Evolutionary conservation across 2,113 vertebrate genomes (phyloP).

Genomic region (Odocoileus virginianus): DNA sequence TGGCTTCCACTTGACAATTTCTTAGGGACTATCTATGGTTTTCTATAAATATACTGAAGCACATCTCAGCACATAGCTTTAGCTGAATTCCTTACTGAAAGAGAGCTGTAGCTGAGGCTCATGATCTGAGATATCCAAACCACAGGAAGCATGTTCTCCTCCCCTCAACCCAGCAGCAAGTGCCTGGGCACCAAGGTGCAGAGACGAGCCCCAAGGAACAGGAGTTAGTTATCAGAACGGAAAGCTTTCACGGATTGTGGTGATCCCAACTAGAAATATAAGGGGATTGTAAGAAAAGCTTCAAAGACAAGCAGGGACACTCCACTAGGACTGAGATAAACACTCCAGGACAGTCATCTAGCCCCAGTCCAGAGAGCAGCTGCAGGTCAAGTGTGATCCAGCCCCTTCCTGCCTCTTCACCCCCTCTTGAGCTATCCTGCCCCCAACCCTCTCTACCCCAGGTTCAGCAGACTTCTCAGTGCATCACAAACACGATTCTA

Average conservation of each 20-base stretch:
- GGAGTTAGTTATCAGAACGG: background rate
- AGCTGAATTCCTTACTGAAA: background rate
- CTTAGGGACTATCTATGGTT: background rate
- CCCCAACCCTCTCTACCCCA: background rate
- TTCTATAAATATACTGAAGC: background rate
- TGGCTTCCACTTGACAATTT: background rate
- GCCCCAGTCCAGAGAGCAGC: background rate
- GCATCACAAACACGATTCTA: background rate
- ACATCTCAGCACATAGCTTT: background rate
- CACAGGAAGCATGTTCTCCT: background rate
- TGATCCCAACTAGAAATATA: background rate
- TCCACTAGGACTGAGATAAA: background rate
- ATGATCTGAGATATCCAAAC: background rate
- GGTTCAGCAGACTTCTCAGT: background rate
- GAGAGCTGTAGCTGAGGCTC: background rate
- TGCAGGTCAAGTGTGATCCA: accelerated
- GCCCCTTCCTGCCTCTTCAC: too few relatives aligned
- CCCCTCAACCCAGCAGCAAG: background rate
- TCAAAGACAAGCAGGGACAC: background rate
- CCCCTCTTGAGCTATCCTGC: background rate
- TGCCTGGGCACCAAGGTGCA: background rate
- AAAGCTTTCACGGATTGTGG: background rate
- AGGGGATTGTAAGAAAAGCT: background rate
- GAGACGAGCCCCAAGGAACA: background rate
- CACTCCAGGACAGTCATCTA: background rate